Conservation (phyloP, 2,888 invertebrate species). For the Mythimna loreyi region DNA sequence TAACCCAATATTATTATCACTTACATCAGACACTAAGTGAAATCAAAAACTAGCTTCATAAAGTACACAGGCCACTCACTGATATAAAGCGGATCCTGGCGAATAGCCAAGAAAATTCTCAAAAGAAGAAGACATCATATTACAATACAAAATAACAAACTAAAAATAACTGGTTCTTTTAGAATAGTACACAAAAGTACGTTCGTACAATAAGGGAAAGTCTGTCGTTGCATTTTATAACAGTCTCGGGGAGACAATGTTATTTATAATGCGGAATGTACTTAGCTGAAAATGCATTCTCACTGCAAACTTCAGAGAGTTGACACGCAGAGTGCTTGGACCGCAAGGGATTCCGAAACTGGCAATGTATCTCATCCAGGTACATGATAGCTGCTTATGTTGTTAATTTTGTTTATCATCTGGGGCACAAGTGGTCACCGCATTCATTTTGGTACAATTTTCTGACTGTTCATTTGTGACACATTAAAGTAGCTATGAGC, state of each 20-base stretch:
- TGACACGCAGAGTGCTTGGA: slow-evolving; percentile 60
- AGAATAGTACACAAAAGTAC: slow-evolving; percentile 29
- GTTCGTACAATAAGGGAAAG: slow-evolving; percentile 42
- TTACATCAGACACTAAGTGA: slow-evolving; percentile 24
- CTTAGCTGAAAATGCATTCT: slow-evolving; percentile 58
- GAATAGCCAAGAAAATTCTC: slow-evolving; percentile 39
- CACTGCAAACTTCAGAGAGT: slow-evolving; percentile 46
- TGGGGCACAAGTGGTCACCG: background rate
- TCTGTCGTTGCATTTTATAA: slow-evolving; percentile 48
- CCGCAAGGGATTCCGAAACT: slow-evolving; percentile 55
- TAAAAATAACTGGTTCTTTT: slow-evolving; percentile 36
- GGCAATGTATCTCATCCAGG: slow-evolving; percentile 14
- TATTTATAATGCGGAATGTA: slow-evolving; percentile 60
- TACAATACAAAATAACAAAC: slow-evolving; percentile 54
- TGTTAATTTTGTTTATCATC: slow-evolving; percentile 27
- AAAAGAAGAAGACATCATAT: slow-evolving; percentile 39
- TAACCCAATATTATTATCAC: slow-evolving; percentile 17
- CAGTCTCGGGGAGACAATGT: slow-evolving; percentile 46
- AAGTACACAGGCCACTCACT: slow-evolving; percentile 35
- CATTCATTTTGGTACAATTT: background rate
- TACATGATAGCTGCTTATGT: background rate
- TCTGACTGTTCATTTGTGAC: background rate
- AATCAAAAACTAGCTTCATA: slow-evolving; percentile 39
- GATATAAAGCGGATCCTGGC: slow-evolving; percentile 39
- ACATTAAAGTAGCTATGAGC: too few species aligned